phyloP scores from a whole-genome alignment of 2,113 vertebrate genomes.

The Tychaedon coryphoeus region DNA sequence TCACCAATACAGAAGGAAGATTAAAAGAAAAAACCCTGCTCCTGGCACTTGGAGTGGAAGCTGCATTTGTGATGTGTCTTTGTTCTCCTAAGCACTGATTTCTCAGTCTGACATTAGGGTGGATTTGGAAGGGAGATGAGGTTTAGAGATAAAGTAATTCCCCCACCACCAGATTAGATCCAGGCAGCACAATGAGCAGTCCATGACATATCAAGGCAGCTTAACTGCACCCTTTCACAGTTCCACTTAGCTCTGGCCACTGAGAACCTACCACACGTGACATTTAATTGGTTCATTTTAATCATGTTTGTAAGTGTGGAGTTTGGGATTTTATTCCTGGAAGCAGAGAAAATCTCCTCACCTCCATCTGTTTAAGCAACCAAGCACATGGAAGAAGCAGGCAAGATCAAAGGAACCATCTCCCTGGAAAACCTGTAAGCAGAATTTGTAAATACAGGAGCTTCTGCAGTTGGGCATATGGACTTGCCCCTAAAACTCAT shows the following conservation, averaged over 20 bases:
- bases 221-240: not conserved
- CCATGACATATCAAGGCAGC: not conserved
- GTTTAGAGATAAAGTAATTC: not conserved
- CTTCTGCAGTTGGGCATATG: not conserved
- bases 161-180: not conserved
- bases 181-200: not conserved
- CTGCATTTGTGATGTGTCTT: not conserved
- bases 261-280: not conserved
- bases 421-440: not conserved
- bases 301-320: not conserved
- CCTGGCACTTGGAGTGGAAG: not conserved
- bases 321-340: not conserved
- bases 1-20: not conserved
- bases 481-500: not conserved
- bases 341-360: not conserved
- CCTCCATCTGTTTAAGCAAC: not conserved
- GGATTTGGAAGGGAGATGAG: slow-evolving; percentile 10
- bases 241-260: not conserved
- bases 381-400: not conserved
- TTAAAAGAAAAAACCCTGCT: not conserved
- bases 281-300: not conserved
- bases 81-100: not conserved
- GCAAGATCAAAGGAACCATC: not conserved
- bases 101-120: not conserved
- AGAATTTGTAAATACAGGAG: not conserved